phyloP scores from a whole-genome alignment of 2,888 invertebrate species.

The Thelaira solivaga region DNA sequence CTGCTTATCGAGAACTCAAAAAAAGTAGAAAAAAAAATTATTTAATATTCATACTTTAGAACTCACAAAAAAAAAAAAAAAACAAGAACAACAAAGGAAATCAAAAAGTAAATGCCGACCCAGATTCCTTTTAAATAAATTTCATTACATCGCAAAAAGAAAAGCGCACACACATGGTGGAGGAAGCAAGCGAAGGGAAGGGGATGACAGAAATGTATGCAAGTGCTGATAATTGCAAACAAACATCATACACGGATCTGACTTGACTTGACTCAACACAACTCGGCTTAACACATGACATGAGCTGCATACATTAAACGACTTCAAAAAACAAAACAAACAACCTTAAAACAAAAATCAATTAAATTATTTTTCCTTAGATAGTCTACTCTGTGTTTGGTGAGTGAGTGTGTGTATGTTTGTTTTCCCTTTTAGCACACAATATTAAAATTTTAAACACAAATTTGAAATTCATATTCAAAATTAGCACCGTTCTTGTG shows the following conservation, averaged over 20 bases:
- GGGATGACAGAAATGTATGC: neutral
- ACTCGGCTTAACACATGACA: constrained; percentile 23
- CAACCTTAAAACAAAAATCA: constrained; percentile 66
- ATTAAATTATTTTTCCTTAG: constrained; percentile 58
- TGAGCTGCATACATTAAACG: neutral
- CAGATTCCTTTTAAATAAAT: constrained; percentile 50
- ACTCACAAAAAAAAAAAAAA: constrained; percentile 38
- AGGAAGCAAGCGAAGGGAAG: neutral
- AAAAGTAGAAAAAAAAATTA: neutral
- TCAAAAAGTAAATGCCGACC: constrained; percentile 59
- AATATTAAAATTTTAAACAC: constrained; percentile 36
- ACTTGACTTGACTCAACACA: constrained; percentile 10
- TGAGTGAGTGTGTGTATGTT: neutral
- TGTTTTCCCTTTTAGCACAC: constrained; percentile 58
- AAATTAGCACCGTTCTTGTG: constrained; percentile 70
- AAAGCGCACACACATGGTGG: neutral
- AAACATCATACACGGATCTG: neutral
- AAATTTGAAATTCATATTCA: constrained; percentile 55
- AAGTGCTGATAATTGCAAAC: neutral
- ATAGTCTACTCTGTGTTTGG: neutral
- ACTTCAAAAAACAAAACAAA: neutral
- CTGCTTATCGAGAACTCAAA: too few species aligned
- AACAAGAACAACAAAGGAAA: constrained; percentile 23
- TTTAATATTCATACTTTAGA: constrained; percentile 47
- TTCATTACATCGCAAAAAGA: constrained; percentile 19